Evolutionary conservation across 2,888 invertebrate species (phyloP).

Genomic region (Zootermopsis nevadensis): DNA sequence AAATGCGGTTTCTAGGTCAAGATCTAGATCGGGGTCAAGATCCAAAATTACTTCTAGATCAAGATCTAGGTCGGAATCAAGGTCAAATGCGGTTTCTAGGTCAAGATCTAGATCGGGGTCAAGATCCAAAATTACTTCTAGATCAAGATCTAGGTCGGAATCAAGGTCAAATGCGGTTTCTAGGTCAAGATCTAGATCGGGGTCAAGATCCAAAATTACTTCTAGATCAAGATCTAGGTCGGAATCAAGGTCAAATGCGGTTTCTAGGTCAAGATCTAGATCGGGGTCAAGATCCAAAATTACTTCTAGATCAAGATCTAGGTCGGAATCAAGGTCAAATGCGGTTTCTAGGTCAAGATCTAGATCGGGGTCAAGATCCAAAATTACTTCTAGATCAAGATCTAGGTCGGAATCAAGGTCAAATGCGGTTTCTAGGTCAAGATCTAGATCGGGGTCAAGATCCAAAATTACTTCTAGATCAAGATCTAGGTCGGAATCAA

Average conservation of each 20-base stretch:
- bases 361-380: conserved; percentile 56
- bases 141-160: conserved; percentile 57
- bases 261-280: conserved; percentile 36
- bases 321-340: conserved; percentile 54
- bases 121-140: conserved; percentile 56
- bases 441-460: conserved; percentile 51
- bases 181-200: conserved; percentile 55
- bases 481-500: conserved; percentile 49
- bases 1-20: conserved; percentile 54
- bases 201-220: conserved; percentile 43
- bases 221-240: conserved; percentile 55
- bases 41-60: conserved; percentile 53
- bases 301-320: conserved; percentile 53
- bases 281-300: conserved; percentile 18
- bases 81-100: conserved; percentile 52
- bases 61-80: conserved; percentile 56
- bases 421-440: conserved; percentile 49
- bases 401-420: conserved; percentile 54
- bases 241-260: conserved; percentile 54
- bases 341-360: conserved; percentile 55
- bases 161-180: conserved; percentile 54
- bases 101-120: conserved; percentile 53
- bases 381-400: neutral
- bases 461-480: conserved; percentile 50
- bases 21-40: conserved; percentile 56